These are phyloP conservation scores for Drosophila kikkawai DNA, from an alignment of 1,140 invertebrate genomes.

Conservation along the genomic window DNA sequence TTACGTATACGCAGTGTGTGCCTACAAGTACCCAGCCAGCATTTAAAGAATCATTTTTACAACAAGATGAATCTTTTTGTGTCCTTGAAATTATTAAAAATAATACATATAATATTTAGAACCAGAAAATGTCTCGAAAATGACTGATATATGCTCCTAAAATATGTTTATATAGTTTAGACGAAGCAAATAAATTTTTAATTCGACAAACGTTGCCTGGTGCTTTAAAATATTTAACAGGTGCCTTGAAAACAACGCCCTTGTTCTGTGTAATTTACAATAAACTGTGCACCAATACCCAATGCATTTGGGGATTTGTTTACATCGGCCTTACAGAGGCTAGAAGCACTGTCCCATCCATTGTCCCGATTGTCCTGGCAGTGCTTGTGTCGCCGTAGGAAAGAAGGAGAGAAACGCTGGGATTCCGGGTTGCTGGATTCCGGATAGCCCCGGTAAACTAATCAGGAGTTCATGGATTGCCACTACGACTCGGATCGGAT, in stretches of 20 bases:
- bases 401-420: neutral
- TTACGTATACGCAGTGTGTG: neutral
- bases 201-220: neutral
- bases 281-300: neutral
- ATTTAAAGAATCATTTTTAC: too few relatives aligned
- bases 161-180: too few relatives aligned
- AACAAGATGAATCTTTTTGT: too few relatives aligned
- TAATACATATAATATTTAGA: too few relatives aligned
- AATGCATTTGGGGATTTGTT: constrained; percentile 13
- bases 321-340: constrained; percentile 19
- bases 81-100: too few relatives aligned
- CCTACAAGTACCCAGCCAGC: too few relatives aligned
- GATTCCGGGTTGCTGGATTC: neutral
- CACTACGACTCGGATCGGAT: neutral
- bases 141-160: too few relatives aligned
- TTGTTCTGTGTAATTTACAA: neutral
- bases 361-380: neutral
- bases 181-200: neutral
- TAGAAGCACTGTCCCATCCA: constrained; percentile 19
- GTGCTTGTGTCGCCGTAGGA: constrained; percentile 15
- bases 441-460: constrained; percentile 22
- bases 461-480: constrained; percentile 37
- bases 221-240: neutral
- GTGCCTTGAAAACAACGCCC: too few relatives aligned
- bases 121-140: too few relatives aligned